Evolutionary conservation across 2,113 vertebrate species (phyloP).

Genomic region (Cynocephalus volans): DNA sequence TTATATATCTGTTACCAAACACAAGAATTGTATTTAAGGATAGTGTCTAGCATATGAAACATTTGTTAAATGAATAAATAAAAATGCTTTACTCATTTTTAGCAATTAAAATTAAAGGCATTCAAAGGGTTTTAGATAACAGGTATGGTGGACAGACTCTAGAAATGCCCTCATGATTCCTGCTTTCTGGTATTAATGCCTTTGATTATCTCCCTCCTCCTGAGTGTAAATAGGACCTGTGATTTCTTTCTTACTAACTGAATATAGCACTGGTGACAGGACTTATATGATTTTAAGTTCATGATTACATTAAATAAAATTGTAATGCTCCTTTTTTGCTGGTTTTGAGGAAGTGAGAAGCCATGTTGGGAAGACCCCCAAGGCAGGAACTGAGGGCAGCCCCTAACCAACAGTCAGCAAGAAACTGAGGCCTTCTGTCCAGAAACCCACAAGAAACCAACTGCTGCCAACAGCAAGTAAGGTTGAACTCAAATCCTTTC

Average conservation of each 20-base stretch:
- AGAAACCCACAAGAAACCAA: not conserved
- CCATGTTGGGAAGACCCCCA: not conserved
- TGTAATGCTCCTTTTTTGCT: not conserved
- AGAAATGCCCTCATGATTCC: not conserved
- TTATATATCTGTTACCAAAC: not conserved
- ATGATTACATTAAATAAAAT: not conserved
- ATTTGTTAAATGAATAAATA: constrained; percentile 6
- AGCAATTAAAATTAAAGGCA: constrained; percentile 24
- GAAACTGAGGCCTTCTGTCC: not conserved
- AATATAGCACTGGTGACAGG: not conserved
- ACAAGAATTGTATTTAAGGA: not conserved
- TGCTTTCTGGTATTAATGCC: not conserved
- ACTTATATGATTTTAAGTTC: not conserved
- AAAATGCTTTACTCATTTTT: not conserved
- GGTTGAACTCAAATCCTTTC: not conserved
- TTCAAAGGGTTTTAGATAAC: not conserved
- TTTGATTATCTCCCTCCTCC: not conserved
- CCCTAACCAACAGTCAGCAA: not conserved
- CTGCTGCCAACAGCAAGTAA: not conserved
- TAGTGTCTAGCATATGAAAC: not conserved
- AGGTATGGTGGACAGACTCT: not conserved
- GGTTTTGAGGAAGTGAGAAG: constrained; percentile 20
- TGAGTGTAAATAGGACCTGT: not conserved
- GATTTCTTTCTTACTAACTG: not conserved
- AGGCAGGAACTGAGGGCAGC: not conserved